Evolutionary conservation across 2,113 vertebrate genomes (phyloP).

Genomic region (Hippolais icterina): DNA sequence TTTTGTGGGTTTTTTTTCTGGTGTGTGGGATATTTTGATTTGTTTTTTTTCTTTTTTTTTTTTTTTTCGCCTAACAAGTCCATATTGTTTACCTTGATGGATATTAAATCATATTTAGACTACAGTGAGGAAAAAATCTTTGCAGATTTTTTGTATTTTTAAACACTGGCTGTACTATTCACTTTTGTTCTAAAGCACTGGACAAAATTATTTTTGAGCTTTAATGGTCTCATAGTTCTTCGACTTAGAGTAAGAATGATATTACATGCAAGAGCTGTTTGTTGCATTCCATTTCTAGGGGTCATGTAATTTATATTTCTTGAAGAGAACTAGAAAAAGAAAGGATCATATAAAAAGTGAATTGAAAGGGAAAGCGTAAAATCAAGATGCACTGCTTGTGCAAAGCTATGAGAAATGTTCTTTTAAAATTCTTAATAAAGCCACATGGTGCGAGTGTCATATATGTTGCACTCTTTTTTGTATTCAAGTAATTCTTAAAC

Average conservation of each 20-base stretch:
- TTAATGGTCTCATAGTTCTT: background rate
- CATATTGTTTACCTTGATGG: rapidly evolving
- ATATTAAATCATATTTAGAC: background rate
- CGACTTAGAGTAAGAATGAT: background rate
- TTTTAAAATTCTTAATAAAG: background rate
- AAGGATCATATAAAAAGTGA: background rate
- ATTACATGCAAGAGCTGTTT: background rate
- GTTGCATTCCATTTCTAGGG: background rate
- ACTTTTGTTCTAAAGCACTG: background rate
- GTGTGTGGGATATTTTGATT: background rate
- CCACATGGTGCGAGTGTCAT: background rate
- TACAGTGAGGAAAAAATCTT: background rate
- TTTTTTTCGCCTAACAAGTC: background rate
- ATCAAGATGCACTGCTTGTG: background rate
- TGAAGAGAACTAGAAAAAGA: background rate
- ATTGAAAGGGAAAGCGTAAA: background rate
- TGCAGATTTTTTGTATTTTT: background rate
- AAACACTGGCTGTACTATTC: background rate
- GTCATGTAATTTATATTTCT: background rate
- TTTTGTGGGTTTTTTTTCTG: background rate
- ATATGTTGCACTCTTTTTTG: background rate
- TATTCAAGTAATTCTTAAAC: background rate
- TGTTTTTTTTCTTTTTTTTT: background rate
- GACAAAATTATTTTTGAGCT: background rate
- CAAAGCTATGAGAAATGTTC: rapidly evolving